Evolutionary conservation across 1,140 invertebrate genomes (phyloP), one percentile per base, ranked within the genome.

Genomic region (Marisa cornuarietis): DNA sequence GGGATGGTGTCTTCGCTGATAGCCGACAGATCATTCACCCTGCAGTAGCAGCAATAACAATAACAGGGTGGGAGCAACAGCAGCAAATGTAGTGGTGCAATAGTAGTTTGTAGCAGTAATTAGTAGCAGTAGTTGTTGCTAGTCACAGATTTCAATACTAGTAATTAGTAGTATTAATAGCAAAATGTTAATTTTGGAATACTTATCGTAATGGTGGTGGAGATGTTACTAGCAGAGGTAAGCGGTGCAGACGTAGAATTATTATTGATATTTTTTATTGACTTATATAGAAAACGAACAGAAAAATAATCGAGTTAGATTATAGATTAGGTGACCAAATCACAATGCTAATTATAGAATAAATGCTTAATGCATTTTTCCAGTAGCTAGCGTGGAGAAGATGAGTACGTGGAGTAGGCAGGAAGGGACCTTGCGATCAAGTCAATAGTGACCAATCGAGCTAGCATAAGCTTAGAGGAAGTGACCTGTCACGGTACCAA

Each of bases 1-100:
- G 76, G 82, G 20, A 82, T 79, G 26, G 71, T 65, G n/a, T 71
- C 58, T 31, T 83, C 79, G 16, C 26, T 58, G 7, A 83, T 81
- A 3, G 79, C 79, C 13, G 65, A 31, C 20, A 83, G 31, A n/a
- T 81, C 73, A n/a, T 76, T 54, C 11, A 82, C 61, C 14, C 81
- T 82, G 72, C 20, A 81, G 72, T n/a, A 49, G 42, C 69, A 69
- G 61, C 11, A 62, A n/a, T 31, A 65, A 14, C 14, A 31, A 11
- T 42, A 1, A 0, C 42, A 26, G 71, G 13, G 66, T 68, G 9
- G n/a, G 62, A 63, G 18, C 18, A 20, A n/a, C 62, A 20, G 62
- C 62, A 18, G n/a, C n/a, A n/a, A 63, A 63, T 20, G 18, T 63
- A 42, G 62, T n/a, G n/a, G 62, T n/a, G n/a, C 18, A 63, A 20